These are phyloP conservation scores for Thripadectes ignobilis DNA, from an alignment of 2,797 vertebrate genomes.

Conservation along the genomic window DNA sequence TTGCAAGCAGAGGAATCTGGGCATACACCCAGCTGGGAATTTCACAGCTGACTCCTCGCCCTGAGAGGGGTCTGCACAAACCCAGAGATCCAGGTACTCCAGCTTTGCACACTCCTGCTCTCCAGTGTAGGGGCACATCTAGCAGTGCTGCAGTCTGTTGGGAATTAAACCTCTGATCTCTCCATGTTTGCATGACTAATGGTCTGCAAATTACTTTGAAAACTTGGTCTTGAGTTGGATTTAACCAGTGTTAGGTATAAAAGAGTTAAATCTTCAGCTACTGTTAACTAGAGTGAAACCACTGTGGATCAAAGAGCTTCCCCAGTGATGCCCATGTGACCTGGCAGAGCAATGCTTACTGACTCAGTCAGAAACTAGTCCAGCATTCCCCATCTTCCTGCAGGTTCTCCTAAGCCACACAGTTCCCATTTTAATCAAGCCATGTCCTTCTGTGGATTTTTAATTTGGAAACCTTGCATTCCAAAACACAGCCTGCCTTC, in stretches of 20 bases:
- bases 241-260: background rate
- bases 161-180: background rate
- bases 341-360: background rate
- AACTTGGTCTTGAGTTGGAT: background rate
- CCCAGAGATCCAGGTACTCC: background rate
- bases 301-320: background rate
- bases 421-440: background rate
- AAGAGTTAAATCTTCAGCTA: conserved; percentile 15
- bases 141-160: background rate
- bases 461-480: conserved; percentile 1
- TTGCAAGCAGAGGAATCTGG: conserved; percentile 23
- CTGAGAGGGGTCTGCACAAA: background rate
- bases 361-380: background rate
- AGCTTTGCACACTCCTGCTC: background rate
- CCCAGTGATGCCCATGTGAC: background rate
- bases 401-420: background rate
- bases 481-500: background rate
- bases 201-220: background rate
- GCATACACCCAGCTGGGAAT: background rate
- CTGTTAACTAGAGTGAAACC: background rate
- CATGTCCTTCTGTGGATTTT: background rate
- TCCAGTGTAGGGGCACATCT: background rate
- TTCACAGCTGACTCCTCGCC: background rate
- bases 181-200: background rate
- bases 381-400: background rate